phyloP scores from a whole-genome alignment of 2,797 vertebrate species.

The Phoeniculus purpureus region DNA sequence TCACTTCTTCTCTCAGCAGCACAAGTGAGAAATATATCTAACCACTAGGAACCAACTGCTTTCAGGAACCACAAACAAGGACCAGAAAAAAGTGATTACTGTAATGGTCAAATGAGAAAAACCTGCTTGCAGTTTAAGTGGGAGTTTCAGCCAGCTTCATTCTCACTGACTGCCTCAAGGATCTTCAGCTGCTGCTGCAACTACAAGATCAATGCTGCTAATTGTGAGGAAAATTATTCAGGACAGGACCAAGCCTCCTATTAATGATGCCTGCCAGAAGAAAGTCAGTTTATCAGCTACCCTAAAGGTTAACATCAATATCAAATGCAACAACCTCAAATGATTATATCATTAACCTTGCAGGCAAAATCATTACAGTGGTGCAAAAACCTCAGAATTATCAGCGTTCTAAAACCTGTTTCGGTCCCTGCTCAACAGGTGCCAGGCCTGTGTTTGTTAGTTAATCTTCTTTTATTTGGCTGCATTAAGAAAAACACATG shows the following conservation, averaged over 20 bases:
- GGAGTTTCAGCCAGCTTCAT: not conserved
- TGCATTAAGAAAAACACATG: rapidly evolving
- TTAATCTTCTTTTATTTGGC: not conserved
- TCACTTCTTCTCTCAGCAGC: not conserved
- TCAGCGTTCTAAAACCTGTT: not conserved
- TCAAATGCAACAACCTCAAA: not conserved
- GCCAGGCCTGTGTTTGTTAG: not conserved
- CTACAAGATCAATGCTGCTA: conserved; percentile 56
- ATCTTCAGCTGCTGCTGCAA: conserved; percentile 37
- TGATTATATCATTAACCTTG: not conserved
- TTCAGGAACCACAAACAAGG: not conserved
- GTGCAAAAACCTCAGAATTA: not conserved
- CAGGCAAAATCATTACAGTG: not conserved
- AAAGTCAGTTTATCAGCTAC: conserved; percentile 34
- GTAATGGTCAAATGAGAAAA: not conserved
- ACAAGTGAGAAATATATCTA: not conserved
- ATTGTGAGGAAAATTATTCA: conserved; percentile 62
- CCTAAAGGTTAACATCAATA: conserved; percentile 54
- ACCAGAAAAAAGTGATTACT: not conserved
- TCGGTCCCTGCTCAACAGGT: not conserved
- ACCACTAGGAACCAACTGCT: not conserved
- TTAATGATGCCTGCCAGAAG: conserved; percentile 37
- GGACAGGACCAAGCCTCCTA: conserved; percentile 27
- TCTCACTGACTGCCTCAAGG: conserved; percentile 6
- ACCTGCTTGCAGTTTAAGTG: not conserved